A percentile compares a stretch with the other conserved stretches of the same genome.
Evolutionary conservation across 2,888 invertebrate genomes (phyloP).

Genomic region (Chaetogeoica ovagalla): DNA sequence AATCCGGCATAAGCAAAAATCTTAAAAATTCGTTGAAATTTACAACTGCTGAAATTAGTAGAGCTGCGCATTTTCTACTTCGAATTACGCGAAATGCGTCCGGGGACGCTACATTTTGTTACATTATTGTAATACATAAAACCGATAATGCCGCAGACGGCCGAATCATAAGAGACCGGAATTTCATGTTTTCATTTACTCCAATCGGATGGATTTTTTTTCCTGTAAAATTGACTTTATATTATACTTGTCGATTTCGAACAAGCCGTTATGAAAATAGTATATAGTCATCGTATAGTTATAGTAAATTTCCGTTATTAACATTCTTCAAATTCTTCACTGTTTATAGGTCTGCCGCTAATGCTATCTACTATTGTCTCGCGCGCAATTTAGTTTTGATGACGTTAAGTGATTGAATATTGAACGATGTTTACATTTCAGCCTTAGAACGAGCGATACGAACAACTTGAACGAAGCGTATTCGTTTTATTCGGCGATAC

Average conservation of each 20-base stretch:
- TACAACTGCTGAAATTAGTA: no score
- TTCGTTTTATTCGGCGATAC: constrained; percentile 93
- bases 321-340: no score
- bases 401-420: neutral
- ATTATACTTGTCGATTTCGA: constrained; percentile 22
- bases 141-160: constrained; percentile 14
- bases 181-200: no score
- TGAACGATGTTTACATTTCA: constrained; percentile 61
- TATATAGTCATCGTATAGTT: neutral
- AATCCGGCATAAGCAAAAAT: no score
- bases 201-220: neutral
- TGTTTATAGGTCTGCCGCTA: no score
- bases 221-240: neutral
- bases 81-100: no score
- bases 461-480: constrained; percentile 95
- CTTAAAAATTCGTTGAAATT: no score
- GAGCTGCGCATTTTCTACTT: no score
- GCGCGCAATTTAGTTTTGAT: no score
- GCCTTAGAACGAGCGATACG: constrained; percentile 93
- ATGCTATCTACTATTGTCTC: no score
- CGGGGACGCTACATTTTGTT: no score
- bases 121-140: constrained; percentile 8
- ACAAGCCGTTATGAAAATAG: neutral
- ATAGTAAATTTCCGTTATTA: no score
- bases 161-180: neutral